Evolutionary conservation across 2,113 vertebrate species (phyloP), one percentile per base, ranked within the genome.

Genomic region (Chroicocephalus ridibundus): DNA sequence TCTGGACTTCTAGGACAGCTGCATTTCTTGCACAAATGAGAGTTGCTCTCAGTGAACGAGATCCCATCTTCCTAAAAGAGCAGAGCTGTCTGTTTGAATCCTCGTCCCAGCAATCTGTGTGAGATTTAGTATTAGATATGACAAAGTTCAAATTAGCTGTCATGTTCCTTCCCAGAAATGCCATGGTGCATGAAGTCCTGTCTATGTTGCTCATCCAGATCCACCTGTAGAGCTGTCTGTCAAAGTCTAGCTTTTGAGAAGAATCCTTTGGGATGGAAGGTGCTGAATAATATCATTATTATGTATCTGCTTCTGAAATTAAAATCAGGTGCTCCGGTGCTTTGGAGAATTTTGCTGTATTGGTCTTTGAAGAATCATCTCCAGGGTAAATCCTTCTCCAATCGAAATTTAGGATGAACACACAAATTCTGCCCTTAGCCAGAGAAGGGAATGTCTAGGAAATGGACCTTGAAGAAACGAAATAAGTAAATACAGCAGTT

Each of bases 101-200:
- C 61, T 93, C 88, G 24, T 55, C 47, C 64, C 25, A 42, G 77
- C 31, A 20, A 34, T 57, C 57, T 13, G 2, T 27, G 47, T 25
- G 42, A 89, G 80, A 54, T 55, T 88, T 51, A 26, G 62, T n/a
- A 77, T 82, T 88, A n/a, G 52, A 57, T 27, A 49, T n/a, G 83
- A 85, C 61, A 69, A 86, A 76, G 44, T 86, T 87, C 91, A 92
- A 87, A 92, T 86, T 36, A 88, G 15, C 88, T 96, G 86, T 86
- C 86, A 72, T 61, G 72, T 92, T 94, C 47, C 80, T 94, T 42
- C 47, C 69, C 42, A 76, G 81, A 49, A 61, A 47, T 38, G 61
- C 21, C 69, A 52, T 0, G 2, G 65, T 76, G 61, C 77, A 19
- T 86, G 77, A 79, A 79, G 69, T 36, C 65, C 81, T 92, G 44